Evolutionary conservation across 2,888 invertebrate species (phyloP).

Genomic region (Trisateles emortualis): DNA sequence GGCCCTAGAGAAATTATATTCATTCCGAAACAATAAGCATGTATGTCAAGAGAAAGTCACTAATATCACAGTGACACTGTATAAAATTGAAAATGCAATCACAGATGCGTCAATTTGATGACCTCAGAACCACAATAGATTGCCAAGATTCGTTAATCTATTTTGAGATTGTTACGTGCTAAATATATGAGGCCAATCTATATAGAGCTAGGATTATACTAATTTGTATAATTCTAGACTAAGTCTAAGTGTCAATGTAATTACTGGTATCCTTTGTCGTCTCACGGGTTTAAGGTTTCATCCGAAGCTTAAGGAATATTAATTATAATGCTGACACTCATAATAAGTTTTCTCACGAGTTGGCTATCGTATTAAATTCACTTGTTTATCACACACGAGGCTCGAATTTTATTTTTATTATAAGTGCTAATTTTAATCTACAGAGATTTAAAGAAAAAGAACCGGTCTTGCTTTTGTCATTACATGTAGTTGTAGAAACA

Average conservation of each 20-base stretch:
- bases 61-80: constrained; percentile 12
- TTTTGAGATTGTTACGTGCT: constrained; percentile 51
- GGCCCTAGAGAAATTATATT: constrained; percentile 50
- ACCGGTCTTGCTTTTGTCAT: background rate
- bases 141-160: constrained; percentile 68
- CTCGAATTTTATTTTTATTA: constrained; percentile 5
- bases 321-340: constrained; percentile 24
- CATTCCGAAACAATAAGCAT: constrained; percentile 22
- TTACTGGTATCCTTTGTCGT: constrained; percentile 15
- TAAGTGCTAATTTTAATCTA: background rate
- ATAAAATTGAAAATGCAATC: constrained; percentile 28
- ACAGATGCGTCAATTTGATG: constrained; percentile 50
- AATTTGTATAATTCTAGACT: constrained; percentile 3
- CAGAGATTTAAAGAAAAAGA: background rate
- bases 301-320: constrained; percentile 24
- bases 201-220: constrained; percentile 24
- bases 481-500: background rate
- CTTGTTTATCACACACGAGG: constrained; percentile 8
- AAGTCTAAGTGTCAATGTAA: constrained; percentile 26
- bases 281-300: constrained; percentile 48
- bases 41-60: constrained; percentile 33
- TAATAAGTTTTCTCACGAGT: constrained; percentile 39
- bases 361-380: constrained; percentile 18
- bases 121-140: constrained; percentile 55
- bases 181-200: constrained; percentile 29